Base-by-base conservation (phyloP, 2,888 invertebrate genomes). In the Lasioglossum pauxillum region DNA sequence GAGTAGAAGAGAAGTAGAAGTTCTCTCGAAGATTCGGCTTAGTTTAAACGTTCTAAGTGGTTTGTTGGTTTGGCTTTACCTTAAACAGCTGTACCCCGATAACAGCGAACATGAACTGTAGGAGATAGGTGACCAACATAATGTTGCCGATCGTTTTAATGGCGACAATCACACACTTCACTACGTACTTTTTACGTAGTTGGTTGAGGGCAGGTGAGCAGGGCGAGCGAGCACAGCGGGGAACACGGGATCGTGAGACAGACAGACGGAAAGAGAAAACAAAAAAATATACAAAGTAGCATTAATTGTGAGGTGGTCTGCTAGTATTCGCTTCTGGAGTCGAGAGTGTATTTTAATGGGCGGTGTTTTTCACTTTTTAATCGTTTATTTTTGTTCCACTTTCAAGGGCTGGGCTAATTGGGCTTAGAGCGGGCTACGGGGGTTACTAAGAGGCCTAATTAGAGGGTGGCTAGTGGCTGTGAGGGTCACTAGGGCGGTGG, bases 61-160 rank as follows among this genome's bases (percentile, higher is more conserved):
- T 69, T 69, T 69, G 69, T 88, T 92, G 91, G 89, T 88, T 87
- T 88, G 93, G 92, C 95, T 96, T 97, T 97, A 98, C 98, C 98
- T 99, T 99, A 97, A 99, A 99, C 94, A 99, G 97, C 97, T 99
- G 99, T 96, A 99, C 99, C 96, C 99, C 99, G 96, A 99, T 99
- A 96, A 99, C 99, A 96, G 99, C 99, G 96, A 99, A 99, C 99
- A 99, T 99, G 97, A 99, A 99, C 97, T 99, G 98, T 96, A 99
- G 98, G 96, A 99, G 98, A 97, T 99, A 99, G 96, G 99, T 99
- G 96, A 99, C 99, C 97, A 99, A 97, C 98, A 99, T 99, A 96
- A 99, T 99, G 97, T 99, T 99, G 96, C 99, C 99, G 97, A 99
- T 99, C 95, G 99, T 99, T 97, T 98, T 98, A 96, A 99, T 98